phyloP scores from a whole-genome alignment of 2,113 vertebrate species.

The Felis chaus region DNA sequence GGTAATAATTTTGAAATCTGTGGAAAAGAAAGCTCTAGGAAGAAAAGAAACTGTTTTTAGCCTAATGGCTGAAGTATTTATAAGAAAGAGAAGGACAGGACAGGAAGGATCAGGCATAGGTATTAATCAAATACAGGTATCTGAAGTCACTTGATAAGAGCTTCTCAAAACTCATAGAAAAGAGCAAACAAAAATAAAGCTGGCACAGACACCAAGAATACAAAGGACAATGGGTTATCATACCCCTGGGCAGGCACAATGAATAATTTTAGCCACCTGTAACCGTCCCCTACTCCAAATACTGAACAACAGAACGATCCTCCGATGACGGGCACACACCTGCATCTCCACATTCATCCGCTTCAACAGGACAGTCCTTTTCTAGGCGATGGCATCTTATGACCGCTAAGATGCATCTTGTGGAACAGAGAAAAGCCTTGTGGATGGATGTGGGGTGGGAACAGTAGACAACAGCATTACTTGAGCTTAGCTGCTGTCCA shows the following conservation, averaged over 20 bases:
- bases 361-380: background rate
- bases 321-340: background rate
- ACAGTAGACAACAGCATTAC: background rate
- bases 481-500: background rate
- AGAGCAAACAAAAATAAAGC: background rate
- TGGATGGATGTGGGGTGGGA: background rate
- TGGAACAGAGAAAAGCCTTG: background rate
- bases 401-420: background rate
- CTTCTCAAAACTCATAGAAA: background rate
- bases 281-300: background rate
- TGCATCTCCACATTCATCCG: background rate
- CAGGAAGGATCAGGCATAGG: background rate
- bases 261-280: background rate
- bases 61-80: background rate
- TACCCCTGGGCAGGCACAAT: background rate
- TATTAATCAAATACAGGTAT: background rate
- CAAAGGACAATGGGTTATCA: background rate
- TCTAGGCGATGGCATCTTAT: background rate
- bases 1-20: constrained; percentile 38
- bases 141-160: background rate
- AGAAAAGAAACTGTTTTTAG: background rate
- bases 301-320: background rate
- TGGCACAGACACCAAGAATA: background rate
- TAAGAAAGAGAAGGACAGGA: background rate
- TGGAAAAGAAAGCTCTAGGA: background rate